These are phyloP conservation scores for Engraulis encrasicolus DNA, from an alignment of 2,113 vertebrate genomes.

Conservation along the genomic window DNA sequence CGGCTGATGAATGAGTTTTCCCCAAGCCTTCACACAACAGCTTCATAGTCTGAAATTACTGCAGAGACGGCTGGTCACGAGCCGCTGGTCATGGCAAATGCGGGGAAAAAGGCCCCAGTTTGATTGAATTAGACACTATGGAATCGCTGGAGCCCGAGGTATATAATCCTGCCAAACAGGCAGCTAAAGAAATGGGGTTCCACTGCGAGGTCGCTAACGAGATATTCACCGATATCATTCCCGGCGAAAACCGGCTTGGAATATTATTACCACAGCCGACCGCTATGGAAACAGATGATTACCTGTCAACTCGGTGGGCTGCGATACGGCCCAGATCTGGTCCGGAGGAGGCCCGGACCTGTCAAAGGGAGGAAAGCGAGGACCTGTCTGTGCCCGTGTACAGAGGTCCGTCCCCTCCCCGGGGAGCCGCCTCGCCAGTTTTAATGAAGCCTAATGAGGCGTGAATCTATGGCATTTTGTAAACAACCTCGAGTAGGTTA, in stretches of 20 bases:
- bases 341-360: background rate
- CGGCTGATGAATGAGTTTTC: background rate
- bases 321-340: background rate
- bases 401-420: background rate
- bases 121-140: background rate
- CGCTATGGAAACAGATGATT: background rate
- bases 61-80: background rate
- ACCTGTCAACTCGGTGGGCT: background rate
- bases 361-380: too few relatives aligned
- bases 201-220: background rate
- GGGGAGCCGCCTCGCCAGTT: background rate
- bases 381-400: background rate
- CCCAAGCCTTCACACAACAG: background rate
- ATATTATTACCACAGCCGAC: background rate
- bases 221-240: background rate
- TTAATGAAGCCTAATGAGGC: conserved; percentile 4
- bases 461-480: conserved; percentile 13
- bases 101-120: background rate
- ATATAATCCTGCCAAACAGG: background rate
- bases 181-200: background rate
- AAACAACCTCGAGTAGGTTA: conserved; percentile 18
- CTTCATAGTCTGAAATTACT: background rate
- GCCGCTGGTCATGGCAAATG: background rate
- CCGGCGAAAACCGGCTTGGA: background rate
- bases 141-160: background rate